Base-by-base conservation (phyloP, 2,797 vertebrate species). In the Graptemys geographica region DNA sequence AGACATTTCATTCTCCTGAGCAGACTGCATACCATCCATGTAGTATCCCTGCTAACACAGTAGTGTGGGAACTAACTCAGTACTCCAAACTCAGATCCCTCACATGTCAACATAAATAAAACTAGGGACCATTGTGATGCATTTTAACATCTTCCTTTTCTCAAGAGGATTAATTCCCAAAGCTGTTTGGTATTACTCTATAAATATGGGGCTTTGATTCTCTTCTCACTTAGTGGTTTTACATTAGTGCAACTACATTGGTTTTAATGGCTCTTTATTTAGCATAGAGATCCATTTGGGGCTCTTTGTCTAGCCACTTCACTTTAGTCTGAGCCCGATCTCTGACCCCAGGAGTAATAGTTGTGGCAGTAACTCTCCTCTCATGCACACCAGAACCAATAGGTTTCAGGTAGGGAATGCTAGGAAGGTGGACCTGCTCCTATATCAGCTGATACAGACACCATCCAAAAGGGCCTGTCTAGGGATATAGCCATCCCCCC, bases 61-160 rank as follows among this genome's bases (percentile, higher is more conserved):
- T 92, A 87, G 62, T 84, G 90, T 2, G 51, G 37, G 37, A 87
- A 84, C 65, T 86, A 82, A 2, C 19, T 83, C 49, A 4, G 31
- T 85, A 74, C 74, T 95, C 89, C 93, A 94, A 78, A 88, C 5
- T 44, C 59, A 89, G 74, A 96, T 89, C 55, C 59, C 90, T 94
- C 95, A 83, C 49, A 72, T 52, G n/a, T 78, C 69, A 82, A 59
- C 52, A 82, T 4, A 96, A 94, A 89, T 84, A 90, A 25, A 92
- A 65, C 21, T 23, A 72, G 19, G 21, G 69, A 72, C 11, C 90
- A 90, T 33, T 11, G 33, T 55, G 33, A 82, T 33, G 28, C 78
- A 33, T 93, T 95, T 90, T 92, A 94, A 96, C 93, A 74, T 51
- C 79, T 92, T 8, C 53, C 25, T 88, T 59, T 84, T 91, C 92